These are phyloP conservation scores for Phylloscopus trochiloides DNA, from an alignment of 2,113 vertebrate species.

Conservation along the genomic window DNA sequence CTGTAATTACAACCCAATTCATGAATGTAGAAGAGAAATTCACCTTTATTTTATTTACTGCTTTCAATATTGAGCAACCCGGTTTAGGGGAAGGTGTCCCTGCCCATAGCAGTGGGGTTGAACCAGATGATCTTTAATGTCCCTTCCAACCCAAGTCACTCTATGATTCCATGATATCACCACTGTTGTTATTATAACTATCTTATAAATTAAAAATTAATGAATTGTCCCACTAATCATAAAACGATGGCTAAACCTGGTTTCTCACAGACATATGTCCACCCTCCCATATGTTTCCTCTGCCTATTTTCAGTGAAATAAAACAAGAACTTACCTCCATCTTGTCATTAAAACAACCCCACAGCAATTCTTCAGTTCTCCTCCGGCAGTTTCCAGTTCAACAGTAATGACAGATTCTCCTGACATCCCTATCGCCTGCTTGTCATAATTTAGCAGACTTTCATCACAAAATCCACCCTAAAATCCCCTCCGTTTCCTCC, in stretches of 20 bases:
- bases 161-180: background rate
- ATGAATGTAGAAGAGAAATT: background rate
- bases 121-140: background rate
- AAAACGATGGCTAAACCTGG: background rate
- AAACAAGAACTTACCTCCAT: background rate
- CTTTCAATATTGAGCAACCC: background rate
- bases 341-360: background rate
- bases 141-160: background rate
- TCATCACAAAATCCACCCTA: background rate
- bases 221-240: background rate
- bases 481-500: background rate
- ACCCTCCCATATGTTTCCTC: background rate
- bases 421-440: background rate
- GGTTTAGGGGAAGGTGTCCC: background rate
- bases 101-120: background rate
- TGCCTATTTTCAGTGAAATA: background rate
- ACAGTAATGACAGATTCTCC: background rate
- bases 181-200: rapidly evolving
- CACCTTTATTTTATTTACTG: background rate
- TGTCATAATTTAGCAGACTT: background rate
- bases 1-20: background rate
- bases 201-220: background rate
- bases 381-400: background rate
- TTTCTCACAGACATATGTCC: background rate
- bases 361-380: background rate